These are phyloP conservation scores for Microcebus lehilahytsara DNA, from an alignment of 2,113 vertebrate species.

Conservation along the genomic window DNA sequence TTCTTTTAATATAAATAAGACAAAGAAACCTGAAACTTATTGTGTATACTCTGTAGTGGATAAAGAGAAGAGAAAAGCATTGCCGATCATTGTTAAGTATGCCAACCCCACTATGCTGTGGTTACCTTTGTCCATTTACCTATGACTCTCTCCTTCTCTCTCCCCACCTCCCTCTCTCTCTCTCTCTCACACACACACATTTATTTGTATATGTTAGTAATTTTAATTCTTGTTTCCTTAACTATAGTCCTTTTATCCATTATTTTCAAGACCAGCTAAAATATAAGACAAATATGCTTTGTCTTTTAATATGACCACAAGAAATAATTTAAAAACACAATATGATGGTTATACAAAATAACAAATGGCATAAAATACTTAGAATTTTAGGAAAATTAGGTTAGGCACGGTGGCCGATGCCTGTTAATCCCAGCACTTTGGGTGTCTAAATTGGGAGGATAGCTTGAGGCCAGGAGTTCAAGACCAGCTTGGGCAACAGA, in stretches of 20 bases:
- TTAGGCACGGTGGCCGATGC: too few relatives aligned
- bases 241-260: not conserved
- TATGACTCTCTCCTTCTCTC: too few relatives aligned
- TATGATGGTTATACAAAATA: not conserved
- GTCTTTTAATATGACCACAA: not conserved
- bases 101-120: fast-evolving
- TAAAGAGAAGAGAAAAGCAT: not conserved
- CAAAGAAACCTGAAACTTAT: too few relatives aligned
- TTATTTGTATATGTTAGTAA: not conserved
- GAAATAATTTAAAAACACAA: not conserved
- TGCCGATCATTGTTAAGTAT: fast-evolving
- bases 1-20: not conserved
- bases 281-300: not conserved
- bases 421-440: too few relatives aligned
- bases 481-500: too few relatives aligned
- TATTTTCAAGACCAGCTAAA: not conserved
- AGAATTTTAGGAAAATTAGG: not conserved
- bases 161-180: too few relatives aligned
- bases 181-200: too few relatives aligned
- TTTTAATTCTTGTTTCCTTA: not conserved
- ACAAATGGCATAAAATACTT: not conserved
- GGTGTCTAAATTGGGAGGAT: too few relatives aligned
- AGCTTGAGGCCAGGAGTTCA: too few relatives aligned
- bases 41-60: not conserved
- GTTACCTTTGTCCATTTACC: not conserved